These are phyloP conservation scores for Drosophila tristis DNA, from an alignment of 1,140 invertebrate species.

Conservation along the genomic window DNA sequence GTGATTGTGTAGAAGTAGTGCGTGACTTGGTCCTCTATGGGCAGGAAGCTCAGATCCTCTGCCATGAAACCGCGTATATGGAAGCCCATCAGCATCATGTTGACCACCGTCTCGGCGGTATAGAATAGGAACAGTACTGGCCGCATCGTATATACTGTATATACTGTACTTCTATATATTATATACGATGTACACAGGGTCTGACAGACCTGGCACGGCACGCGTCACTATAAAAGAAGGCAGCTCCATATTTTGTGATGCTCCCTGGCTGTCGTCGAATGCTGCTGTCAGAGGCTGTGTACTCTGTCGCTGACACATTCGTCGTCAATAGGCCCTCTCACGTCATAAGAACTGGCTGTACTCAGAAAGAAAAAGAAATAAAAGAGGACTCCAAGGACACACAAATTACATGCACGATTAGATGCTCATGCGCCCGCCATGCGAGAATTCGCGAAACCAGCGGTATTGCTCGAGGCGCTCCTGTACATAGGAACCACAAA, in stretches of 20 bases:
- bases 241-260: too few species aligned
- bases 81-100: conserved; percentile 17
- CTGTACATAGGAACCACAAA: conserved; percentile 19
- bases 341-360: too few species aligned
- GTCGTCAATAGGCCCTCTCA: not conserved
- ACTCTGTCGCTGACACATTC: too few species aligned
- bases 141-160: conserved; percentile 11
- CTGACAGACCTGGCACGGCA: not conserved
- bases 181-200: too few species aligned
- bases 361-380: too few species aligned
- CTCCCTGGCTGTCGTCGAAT: too few species aligned
- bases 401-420: not conserved
- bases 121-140: conserved; percentile 31
- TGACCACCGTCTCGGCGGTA: conserved; percentile 12
- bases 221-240: too few species aligned
- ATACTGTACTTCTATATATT: not conserved
- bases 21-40: not conserved
- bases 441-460: conserved; percentile 46
- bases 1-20: conserved; percentile 7
- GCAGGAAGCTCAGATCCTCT: conserved; percentile 15
- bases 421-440: not conserved
- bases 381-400: too few species aligned
- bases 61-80: conserved; percentile 20
- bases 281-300: too few species aligned
- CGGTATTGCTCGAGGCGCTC: conserved; percentile 18